Evolutionary conservation across 2,888 invertebrate species (phyloP).

Genomic region (Bellardia pandia): DNA sequence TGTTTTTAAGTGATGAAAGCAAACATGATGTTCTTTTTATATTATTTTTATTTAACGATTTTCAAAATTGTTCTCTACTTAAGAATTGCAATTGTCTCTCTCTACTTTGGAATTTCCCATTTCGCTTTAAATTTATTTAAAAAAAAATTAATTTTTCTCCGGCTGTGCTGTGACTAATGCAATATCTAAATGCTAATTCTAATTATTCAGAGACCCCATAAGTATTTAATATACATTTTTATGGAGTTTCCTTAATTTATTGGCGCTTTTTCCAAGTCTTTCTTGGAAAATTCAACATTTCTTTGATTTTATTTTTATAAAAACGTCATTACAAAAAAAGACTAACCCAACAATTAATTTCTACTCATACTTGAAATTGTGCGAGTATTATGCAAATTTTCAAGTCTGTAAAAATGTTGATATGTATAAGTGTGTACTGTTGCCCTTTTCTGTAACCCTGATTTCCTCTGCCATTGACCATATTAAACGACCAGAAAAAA

Average conservation of each 20-base stretch:
- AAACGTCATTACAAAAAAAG: background rate
- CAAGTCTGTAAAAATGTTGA: background rate
- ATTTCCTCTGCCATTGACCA: constrained; percentile 73
- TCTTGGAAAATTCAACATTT: constrained; percentile 32
- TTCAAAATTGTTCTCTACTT: no score
- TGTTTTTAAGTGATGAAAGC: no score
- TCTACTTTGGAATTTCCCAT: no score
- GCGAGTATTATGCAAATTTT: constrained; percentile 40
- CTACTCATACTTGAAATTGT: constrained; percentile 1
- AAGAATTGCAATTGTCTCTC: no score
- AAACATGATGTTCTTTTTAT: no score
- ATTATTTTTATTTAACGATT: no score
- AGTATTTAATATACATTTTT: constrained; percentile 1
- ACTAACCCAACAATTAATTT: constrained; percentile 27
- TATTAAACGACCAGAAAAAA: constrained; percentile 47
- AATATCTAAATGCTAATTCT: background rate
- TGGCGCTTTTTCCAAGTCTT: constrained; percentile 58
- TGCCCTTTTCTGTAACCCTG: constrained; percentile 74
- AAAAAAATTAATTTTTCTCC: no score
- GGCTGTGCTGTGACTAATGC: no score
- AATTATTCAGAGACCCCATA: background rate
- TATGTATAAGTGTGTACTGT: constrained; percentile 5
- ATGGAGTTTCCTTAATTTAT: constrained; percentile 40
- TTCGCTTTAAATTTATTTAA: no score
- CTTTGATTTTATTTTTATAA: background rate